Evolutionary conservation across 2,888 invertebrate genomes (phyloP).

Genomic region (Drosophila quasianomalipes): DNA sequence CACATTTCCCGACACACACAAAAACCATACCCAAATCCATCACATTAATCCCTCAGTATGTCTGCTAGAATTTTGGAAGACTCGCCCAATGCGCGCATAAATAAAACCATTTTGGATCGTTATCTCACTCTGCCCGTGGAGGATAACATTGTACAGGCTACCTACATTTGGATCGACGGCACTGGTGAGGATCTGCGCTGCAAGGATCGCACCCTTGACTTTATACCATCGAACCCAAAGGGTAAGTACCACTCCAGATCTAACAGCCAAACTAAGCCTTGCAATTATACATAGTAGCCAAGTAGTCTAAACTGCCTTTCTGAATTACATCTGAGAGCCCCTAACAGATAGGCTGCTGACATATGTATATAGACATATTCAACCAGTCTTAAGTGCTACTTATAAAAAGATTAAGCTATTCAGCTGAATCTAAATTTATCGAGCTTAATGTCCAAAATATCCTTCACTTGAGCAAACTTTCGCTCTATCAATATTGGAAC

Average conservation of each 20-base stretch:
- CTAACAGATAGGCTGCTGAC: background rate
- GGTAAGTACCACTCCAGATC: slow-evolving; percentile 86
- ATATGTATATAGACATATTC: background rate
- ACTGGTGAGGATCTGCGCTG: slow-evolving; percentile 94
- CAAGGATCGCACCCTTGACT: slow-evolving; percentile 95
- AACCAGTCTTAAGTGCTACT: background rate
- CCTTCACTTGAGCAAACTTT: background rate
- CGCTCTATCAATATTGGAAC: background rate
- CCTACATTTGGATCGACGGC: slow-evolving; percentile 98
- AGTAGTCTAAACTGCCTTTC: background rate
- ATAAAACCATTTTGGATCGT: slow-evolving; percentile 90
- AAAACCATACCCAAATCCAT: background rate
- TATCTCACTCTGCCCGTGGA: slow-evolving; percentile 93
- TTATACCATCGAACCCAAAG: slow-evolving; percentile 91
- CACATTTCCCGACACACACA: slow-evolving; percentile 12
- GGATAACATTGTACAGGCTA: slow-evolving; percentile 92
- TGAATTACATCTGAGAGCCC: slow-evolving; percentile 14
- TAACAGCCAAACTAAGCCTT: background rate
- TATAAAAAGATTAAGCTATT: background rate
- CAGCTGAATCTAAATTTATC: background rate
- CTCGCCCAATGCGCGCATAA: slow-evolving; percentile 93
- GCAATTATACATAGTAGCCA: background rate
- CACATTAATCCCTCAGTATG: slow-evolving; percentile 68
- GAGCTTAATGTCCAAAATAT: background rate
- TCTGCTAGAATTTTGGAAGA: slow-evolving; percentile 87